A percentile compares a stretch with the other conserved stretches of the same genome.
These are phyloP conservation scores for Clanis bilineata DNA, from an alignment of 2,888 invertebrate genomes.

Conservation along the genomic window DNA sequence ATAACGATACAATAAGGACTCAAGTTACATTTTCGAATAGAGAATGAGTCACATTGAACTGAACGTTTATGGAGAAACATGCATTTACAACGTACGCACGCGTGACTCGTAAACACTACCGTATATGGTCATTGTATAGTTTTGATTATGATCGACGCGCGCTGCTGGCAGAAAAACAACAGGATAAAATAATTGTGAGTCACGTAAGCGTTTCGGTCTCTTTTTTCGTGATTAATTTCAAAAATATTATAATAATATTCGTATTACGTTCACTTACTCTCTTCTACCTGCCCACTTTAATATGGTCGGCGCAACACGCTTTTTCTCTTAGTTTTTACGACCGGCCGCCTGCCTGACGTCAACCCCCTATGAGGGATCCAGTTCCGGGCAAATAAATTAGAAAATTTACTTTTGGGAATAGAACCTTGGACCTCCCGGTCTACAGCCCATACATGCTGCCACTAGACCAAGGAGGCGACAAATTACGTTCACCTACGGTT, in stretches of 20 bases:
- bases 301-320: too few species aligned
- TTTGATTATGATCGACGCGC: slow-evolving; percentile 42
- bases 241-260: neutral
- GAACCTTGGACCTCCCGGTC: too few species aligned
- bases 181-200: neutral
- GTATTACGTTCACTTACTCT: too few species aligned
- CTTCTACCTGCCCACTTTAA: too few species aligned
- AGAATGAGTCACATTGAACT: slow-evolving; percentile 57
- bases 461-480: too few species aligned
- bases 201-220: neutral
- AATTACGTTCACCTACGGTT: too few species aligned
- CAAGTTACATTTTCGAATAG: slow-evolving; percentile 36
- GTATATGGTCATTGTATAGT: slow-evolving; percentile 60
- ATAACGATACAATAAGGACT: slow-evolving; percentile 34
- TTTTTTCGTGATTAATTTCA: neutral
- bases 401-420: too few species aligned
- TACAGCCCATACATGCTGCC: too few species aligned
- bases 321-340: too few species aligned
- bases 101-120: slow-evolving; percentile 52
- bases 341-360: too few species aligned
- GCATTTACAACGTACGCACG: slow-evolving; percentile 46
- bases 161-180: slow-evolving; percentile 6
- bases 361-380: too few species aligned
- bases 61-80: slow-evolving; percentile 49
- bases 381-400: too few species aligned